Percentiles rank a stretch among this genome's conserved stretches.
Conservation (phyloP, 2,113 vertebrate genomes). For the Tinamus guttatus region DNA sequence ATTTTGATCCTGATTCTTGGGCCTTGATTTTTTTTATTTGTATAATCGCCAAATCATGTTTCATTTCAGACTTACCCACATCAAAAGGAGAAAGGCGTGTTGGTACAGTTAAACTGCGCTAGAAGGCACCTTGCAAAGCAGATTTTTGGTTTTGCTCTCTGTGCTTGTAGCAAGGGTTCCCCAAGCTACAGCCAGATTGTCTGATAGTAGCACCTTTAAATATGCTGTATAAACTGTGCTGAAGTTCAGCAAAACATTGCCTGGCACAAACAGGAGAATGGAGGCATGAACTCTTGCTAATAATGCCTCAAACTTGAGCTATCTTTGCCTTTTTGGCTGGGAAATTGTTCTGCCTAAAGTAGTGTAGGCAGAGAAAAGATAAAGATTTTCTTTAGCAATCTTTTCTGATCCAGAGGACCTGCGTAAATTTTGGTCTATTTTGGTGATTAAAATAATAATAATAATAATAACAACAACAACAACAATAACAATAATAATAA, state of each 20-base stretch:
- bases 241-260: slow-evolving; percentile 51
- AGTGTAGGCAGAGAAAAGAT: not conserved
- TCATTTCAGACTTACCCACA: not conserved
- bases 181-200: slow-evolving; percentile 28
- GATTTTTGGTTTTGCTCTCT: not conserved
- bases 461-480: not conserved
- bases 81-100: not conserved
- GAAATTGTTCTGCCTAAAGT: slow-evolving; percentile 60
- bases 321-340: slow-evolving; percentile 51
- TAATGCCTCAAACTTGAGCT: slow-evolving; percentile 61
- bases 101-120: not conserved
- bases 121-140: not conserved
- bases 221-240: slow-evolving; percentile 3
- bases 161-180: slow-evolving; percentile 3
- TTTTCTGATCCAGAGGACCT: not conserved
- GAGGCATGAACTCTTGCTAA: slow-evolving; percentile 63
- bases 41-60: not conserved
- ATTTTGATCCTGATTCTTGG: not conserved
- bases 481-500: not conserved
- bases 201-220: slow-evolving; percentile 21
- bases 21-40: not conserved
- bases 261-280: slow-evolving; percentile 36
- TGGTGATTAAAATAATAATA: not conserved
- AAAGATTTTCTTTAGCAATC: not conserved
- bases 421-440: not conserved